phyloP scores from a whole-genome alignment of 2,113 vertebrate species.

The Cryptotis parvus region DNA sequence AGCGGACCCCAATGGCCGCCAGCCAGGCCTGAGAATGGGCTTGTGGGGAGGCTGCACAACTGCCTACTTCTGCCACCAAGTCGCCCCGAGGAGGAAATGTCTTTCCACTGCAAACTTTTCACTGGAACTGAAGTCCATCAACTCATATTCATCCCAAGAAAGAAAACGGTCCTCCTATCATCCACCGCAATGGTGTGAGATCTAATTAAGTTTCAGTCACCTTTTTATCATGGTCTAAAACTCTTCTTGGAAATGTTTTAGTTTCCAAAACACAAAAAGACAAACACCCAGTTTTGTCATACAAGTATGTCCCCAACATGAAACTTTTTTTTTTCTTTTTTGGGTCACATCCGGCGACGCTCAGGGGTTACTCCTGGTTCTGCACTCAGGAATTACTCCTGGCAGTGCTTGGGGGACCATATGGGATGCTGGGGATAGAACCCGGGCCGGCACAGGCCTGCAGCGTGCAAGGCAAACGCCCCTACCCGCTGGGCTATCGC shows the following conservation, averaged over 20 bases:
- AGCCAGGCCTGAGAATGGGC: background rate
- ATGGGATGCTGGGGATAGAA: no score
- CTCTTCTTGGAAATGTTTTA: constrained; percentile 26
- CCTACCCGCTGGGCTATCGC: no score
- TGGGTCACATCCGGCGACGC: no score
- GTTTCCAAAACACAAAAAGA: constrained; percentile 47
- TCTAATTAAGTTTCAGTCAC: constrained; percentile 26
- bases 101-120: background rate
- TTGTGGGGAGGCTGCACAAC: background rate
- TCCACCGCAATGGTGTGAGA: background rate
- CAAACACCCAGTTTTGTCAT: background rate
- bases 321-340: constrained; percentile 46
- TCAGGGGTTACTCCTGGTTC: no score
- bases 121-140: background rate
- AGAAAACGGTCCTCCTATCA: background rate
- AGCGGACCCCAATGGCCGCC: background rate
- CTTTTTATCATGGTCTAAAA: constrained; percentile 7
- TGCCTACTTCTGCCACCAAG: background rate
- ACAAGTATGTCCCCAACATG: background rate
- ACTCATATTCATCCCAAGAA: background rate
- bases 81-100: background rate
- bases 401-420: no score
- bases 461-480: no score
- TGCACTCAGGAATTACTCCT: no score
- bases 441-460: no score